Conservation (phyloP, 2,797 vertebrate genomes). For the Silurus aristotelis region DNA sequence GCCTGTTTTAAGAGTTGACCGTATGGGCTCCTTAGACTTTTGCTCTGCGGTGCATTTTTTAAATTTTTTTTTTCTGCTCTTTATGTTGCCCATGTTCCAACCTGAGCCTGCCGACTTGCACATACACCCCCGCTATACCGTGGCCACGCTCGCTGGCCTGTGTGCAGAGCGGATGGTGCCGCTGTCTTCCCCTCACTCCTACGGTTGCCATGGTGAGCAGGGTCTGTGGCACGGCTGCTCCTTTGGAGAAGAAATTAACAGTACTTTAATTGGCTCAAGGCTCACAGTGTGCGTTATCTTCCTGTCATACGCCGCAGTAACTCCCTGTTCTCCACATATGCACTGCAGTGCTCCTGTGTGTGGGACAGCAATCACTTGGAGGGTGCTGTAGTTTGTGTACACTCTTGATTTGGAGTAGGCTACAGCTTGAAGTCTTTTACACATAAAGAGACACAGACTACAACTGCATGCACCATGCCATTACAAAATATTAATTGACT, state of each 20-base stretch:
- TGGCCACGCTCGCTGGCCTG: constrained; percentile 34
- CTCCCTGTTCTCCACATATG: constrained; percentile 24
- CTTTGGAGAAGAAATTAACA: constrained; percentile 70
- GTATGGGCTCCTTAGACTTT: neutral
- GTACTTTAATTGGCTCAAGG: constrained; percentile 54
- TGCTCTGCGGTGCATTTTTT: neutral
- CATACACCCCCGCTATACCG: constrained; percentile 18
- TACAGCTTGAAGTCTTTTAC: neutral
- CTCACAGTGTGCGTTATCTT: constrained; percentile 46
- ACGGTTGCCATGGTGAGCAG: constrained; percentile 73
- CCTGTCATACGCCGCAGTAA: constrained; percentile 28
- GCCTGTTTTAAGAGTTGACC: neutral
- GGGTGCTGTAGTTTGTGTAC: neutral
- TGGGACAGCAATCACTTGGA: neutral
- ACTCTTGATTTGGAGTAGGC: neutral
- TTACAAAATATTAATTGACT: neutral
- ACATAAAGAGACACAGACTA: neutral
- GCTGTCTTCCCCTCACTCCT: constrained; percentile 51
- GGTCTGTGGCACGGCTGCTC: constrained; percentile 55
- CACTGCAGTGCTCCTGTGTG: constrained; percentile 9
- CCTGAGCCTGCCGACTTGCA: neutral
- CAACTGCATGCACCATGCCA: neutral
- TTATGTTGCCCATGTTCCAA: neutral
- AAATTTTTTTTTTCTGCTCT: neutral
- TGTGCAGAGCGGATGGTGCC: constrained; percentile 36